Evolutionary conservation across 2,888 invertebrate species (phyloP), one percentile per base, ranked within the genome.

Genomic region (Anticlea derivata): DNA sequence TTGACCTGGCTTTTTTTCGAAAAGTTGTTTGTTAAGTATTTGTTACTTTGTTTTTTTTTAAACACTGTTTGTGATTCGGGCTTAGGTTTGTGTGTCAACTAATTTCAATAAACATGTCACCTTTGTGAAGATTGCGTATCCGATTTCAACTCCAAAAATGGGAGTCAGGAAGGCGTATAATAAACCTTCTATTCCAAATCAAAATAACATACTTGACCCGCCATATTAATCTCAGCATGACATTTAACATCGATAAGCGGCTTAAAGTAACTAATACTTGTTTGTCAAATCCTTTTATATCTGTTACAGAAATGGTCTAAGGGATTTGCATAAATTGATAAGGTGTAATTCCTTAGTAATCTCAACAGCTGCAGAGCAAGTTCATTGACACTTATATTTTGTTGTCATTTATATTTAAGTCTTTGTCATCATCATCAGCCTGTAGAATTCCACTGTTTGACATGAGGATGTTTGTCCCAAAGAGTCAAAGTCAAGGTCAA

Each of bases 261-360:
- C 65, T 65, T 65, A 68, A 50, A 46, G 55, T 55, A 58, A 60
- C 60, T 52, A 60, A 65, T 54, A 52, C 57, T 59, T 60, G 64
- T 60, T 40, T n/a, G n/a, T n/a, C n/a, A n/a, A 50, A 49, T 55
- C 40, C 61, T 62, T 60, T 66, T 70, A 67, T 63, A 64, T 60
- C 55, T 52, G 64, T 55, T 58, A 72, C 64, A 65, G 70, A 68
- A 70, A 76, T 68, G 63, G 65, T 70, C 66, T 68, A 53, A 52
- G 48, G 63, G 71, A 82, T 80, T 81, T 79, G 77, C 80, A 80
- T 82, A 79, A 77, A 72, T 64, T 61, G 71, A 76, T 76, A 73
- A 61, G 22, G 66, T 58, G 63, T 58, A 58, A 55, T 58, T 49
- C 55, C 13, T 22, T 29, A 12, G 30, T 52, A 62, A 62, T 58